Evolutionary conservation across 2,888 invertebrate genomes (phyloP).

Genomic region (Pristionchus maxplancki): DNA sequence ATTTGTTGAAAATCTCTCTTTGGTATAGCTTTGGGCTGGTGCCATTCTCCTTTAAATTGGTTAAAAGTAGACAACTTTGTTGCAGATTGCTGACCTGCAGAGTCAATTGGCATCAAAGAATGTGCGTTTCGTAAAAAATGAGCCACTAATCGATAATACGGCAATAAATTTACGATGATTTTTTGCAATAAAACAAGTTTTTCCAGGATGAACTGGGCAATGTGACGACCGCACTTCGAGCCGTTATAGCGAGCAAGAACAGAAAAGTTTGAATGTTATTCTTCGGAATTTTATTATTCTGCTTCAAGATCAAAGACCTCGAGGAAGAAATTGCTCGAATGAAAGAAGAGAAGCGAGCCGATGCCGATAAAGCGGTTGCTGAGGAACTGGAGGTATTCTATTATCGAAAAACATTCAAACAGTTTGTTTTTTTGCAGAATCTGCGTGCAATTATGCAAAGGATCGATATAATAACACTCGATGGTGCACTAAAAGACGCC

Average conservation of each 20-base stretch:
- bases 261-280: background rate
- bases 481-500: too few relatives aligned
- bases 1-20: too few relatives aligned
- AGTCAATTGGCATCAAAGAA: background rate
- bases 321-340: background rate
- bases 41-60: too few relatives aligned
- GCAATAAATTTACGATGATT: too few relatives aligned
- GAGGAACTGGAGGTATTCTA: background rate
- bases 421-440: too few relatives aligned
- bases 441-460: too few relatives aligned
- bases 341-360: background rate
- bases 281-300: background rate
- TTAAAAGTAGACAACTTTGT: too few relatives aligned
- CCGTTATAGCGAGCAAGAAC: background rate
- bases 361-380: background rate
- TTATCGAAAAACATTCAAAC: background rate
- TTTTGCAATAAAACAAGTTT: too few relatives aligned
- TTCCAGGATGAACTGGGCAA: background rate
- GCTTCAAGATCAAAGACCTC: background rate
- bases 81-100: background rate
- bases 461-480: too few relatives aligned
- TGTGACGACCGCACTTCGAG: background rate
- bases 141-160: too few relatives aligned
- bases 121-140: background rate
- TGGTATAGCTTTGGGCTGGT: too few relatives aligned